Conservation (phyloP, 2,113 vertebrate genomes). For the Collichthys lucidus region DNA sequence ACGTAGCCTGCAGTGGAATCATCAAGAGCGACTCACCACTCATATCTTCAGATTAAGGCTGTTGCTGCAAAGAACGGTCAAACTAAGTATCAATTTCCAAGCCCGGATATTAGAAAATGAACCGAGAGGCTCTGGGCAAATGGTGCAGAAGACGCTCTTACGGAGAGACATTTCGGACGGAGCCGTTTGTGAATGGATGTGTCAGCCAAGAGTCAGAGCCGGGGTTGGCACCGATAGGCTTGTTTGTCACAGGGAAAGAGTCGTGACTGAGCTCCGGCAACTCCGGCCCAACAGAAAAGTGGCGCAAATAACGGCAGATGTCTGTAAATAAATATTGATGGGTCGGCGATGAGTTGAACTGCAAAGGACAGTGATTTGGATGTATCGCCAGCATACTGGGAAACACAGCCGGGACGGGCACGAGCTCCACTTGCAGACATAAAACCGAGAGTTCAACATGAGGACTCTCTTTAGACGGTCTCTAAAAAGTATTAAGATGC, state of each 20-base stretch:
- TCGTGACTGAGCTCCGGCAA: not conserved
- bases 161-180: not conserved
- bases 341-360: not conserved
- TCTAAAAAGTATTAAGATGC: not conserved
- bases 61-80: not conserved
- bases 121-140: not conserved
- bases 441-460: not conserved
- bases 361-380: not conserved
- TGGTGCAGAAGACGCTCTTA: constrained; percentile 5
- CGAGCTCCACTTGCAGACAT: not conserved
- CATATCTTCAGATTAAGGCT: constrained; percentile 23
- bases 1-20: not conserved
- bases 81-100: constrained; percentile 25
- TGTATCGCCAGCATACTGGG: not conserved
- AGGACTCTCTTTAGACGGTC: not conserved
- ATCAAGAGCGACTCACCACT: constrained; percentile 34
- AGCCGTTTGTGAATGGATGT: not conserved
- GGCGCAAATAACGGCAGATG: not conserved
- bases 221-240: not conserved
- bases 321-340: constrained; percentile 1
- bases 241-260: not conserved
- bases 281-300: not conserved
- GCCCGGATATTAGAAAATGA: constrained; percentile 5
- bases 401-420: not conserved
- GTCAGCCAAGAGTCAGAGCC: not conserved